Conservation (phyloP, 2,113 vertebrate genomes). For the Mola mola region DNA sequence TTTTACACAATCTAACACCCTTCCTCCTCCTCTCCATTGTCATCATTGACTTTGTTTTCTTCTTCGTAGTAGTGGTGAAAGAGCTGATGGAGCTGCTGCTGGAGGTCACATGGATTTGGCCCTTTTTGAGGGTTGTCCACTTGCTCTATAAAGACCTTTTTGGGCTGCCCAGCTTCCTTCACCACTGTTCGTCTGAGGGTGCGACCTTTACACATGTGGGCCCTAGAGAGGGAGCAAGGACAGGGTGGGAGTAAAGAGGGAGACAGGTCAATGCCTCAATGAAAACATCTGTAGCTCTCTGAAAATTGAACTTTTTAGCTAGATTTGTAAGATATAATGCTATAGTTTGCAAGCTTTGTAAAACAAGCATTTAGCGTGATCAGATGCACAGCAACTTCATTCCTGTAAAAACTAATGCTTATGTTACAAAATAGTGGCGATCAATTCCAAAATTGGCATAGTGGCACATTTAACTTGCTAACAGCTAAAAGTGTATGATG, state of each 20-base stretch:
- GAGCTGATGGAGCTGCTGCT: slow-evolving; percentile 89
- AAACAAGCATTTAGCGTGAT: slow-evolving; percentile 7
- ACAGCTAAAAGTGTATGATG: too few relatives aligned
- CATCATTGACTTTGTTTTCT: slow-evolving; percentile 41
- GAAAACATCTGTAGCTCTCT: too few relatives aligned
- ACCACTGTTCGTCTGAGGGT: slow-evolving; percentile 86
- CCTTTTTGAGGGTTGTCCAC: slow-evolving; percentile 82
- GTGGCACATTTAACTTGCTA: too few relatives aligned
- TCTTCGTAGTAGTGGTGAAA: slow-evolving; percentile 86
- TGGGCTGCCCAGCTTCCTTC: slow-evolving; percentile 83
- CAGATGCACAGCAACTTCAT: slow-evolving; percentile 4
- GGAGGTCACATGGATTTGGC: slow-evolving; percentile 80
- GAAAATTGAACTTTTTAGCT: too few relatives aligned
- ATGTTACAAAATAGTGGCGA: too few relatives aligned
- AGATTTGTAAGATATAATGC: too few relatives aligned
- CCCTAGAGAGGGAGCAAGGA: slow-evolving; percentile 72
- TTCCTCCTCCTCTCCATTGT: slow-evolving; percentile 46
- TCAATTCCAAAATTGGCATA: too few relatives aligned
- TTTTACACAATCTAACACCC: slow-evolving; percentile 55
- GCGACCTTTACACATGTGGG: slow-evolving; percentile 86
- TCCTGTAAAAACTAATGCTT: not conserved
- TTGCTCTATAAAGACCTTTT: slow-evolving; percentile 82
- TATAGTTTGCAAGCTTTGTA: too few relatives aligned
- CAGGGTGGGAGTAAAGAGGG: not conserved
- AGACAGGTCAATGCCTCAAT: slow-evolving; percentile 8